These are phyloP conservation scores for Sycophila sp. DNA, from an alignment of 1,140 invertebrate species.

Conservation along the genomic window DNA sequence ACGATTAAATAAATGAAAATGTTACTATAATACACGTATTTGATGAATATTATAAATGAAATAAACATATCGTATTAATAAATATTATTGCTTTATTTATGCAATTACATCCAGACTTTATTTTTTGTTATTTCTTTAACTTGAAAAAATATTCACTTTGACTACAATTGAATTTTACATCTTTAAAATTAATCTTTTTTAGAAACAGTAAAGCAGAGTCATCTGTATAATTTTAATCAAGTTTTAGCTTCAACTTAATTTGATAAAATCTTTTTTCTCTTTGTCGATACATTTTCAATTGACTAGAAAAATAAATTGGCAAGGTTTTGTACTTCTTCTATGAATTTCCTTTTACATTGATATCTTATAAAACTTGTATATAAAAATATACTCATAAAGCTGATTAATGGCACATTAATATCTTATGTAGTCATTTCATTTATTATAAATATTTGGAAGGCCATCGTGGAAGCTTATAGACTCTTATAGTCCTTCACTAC, in stretches of 20 bases:
- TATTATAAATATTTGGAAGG: neutral
- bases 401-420: conserved; percentile 13
- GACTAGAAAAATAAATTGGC: conserved; percentile 39
- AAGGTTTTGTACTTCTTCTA: conserved; percentile 4
- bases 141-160: too few species aligned
- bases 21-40: too few species aligned
- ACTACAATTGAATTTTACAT: too few species aligned
- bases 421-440: conserved; percentile 1
- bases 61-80: too few species aligned
- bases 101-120: too few species aligned
- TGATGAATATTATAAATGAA: too few species aligned
- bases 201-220: neutral
- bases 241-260: neutral
- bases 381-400: conserved; percentile 9
- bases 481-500: conserved; percentile 62
- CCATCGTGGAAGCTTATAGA: conserved; percentile 1
- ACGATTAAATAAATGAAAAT: too few species aligned
- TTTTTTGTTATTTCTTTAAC: too few species aligned
- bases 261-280: conserved; percentile 11
- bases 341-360: neutral
- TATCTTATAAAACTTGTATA: conserved; percentile 14
- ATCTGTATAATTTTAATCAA: conserved; percentile 17
- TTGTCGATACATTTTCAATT: conserved; percentile 28
- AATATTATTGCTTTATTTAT: too few species aligned
- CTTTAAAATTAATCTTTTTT: too few species aligned